phyloP scores from a whole-genome alignment of 2,797 vertebrate species.

The Taeniopygia guttata region DNA sequence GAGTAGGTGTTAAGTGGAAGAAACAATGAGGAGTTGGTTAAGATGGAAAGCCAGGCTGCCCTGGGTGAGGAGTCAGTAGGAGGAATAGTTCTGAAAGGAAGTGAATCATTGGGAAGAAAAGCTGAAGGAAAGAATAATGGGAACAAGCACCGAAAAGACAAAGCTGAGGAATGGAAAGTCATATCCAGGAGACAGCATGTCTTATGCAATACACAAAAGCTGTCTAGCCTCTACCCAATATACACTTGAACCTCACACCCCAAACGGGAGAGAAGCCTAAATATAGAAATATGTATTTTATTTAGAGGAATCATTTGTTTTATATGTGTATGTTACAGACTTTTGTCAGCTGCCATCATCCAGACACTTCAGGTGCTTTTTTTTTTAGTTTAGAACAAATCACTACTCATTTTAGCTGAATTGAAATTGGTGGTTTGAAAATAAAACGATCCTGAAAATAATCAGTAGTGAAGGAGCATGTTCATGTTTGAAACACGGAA shows the following conservation, averaged over 20 bases:
- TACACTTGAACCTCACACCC: neutral
- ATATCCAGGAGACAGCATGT: neutral
- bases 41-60: neutral
- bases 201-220: neutral
- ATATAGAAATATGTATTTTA: neutral
- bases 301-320: neutral
- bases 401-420: neutral
- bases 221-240: neutral
- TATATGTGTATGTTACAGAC: neutral
- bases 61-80: neutral
- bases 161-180: neutral
- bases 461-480: neutral
- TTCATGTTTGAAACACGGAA: neutral
- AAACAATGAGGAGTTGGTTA: slow-evolving; percentile 17
- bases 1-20: slow-evolving; percentile 41
- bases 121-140: neutral
- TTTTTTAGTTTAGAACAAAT: neutral
- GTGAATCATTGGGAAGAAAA: slow-evolving; percentile 20
- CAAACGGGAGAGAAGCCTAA: neutral
- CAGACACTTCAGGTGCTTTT: neutral
- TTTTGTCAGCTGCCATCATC: neutral
- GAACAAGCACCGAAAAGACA: neutral
- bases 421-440: neutral
- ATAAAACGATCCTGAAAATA: neutral
- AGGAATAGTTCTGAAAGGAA: slow-evolving; percentile 4